Conservation (phyloP, 2,113 vertebrate genomes). For the Phrynosoma blainvillii region DNA sequence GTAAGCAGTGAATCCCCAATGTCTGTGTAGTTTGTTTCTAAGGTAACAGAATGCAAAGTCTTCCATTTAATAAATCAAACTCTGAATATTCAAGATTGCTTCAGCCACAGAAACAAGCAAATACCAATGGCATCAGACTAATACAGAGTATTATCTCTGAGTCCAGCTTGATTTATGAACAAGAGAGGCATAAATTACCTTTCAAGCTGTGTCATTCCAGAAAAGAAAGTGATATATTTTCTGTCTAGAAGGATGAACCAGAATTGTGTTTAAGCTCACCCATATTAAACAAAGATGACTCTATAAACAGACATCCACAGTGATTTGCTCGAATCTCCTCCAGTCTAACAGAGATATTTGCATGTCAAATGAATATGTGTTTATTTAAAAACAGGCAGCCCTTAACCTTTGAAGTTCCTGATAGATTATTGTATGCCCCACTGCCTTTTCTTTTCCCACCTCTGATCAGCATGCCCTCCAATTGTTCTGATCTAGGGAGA, state of each 20-base stretch:
- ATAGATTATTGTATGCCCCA: not conserved
- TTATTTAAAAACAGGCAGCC: slow-evolving; percentile 11
- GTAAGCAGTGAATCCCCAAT: slow-evolving; percentile 51
- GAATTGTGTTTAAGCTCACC: slow-evolving; percentile 61
- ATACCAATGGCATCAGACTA: slow-evolving; percentile 40
- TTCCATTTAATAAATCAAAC: slow-evolving; percentile 51
- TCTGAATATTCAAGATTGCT: slow-evolving; percentile 69
- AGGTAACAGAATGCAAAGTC: slow-evolving; percentile 65
- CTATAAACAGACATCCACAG: slow-evolving; percentile 39
- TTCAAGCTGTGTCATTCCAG: slow-evolving; percentile 21
- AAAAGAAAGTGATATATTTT: not conserved
- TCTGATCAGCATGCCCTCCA: slow-evolving; percentile 17
- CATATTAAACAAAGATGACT: slow-evolving; percentile 54
- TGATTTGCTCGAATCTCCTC: slow-evolving; percentile 39
- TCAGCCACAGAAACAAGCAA: slow-evolving; percentile 54
- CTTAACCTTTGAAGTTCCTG: not conserved
- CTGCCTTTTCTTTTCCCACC: not conserved
- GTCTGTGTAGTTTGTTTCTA: slow-evolving; percentile 71
- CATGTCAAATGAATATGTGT: slow-evolving; percentile 21
- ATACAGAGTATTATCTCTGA: slow-evolving; percentile 9
- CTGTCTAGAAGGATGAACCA: slow-evolving; percentile 42
- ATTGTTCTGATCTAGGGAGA: no score
- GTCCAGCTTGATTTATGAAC: slow-evolving; percentile 37
- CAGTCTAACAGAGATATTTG: slow-evolving; percentile 55
- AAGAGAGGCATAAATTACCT: slow-evolving; percentile 40